phyloP scores from a whole-genome alignment of 2,113 vertebrate species.

The Myotis lucifugus region DNA sequence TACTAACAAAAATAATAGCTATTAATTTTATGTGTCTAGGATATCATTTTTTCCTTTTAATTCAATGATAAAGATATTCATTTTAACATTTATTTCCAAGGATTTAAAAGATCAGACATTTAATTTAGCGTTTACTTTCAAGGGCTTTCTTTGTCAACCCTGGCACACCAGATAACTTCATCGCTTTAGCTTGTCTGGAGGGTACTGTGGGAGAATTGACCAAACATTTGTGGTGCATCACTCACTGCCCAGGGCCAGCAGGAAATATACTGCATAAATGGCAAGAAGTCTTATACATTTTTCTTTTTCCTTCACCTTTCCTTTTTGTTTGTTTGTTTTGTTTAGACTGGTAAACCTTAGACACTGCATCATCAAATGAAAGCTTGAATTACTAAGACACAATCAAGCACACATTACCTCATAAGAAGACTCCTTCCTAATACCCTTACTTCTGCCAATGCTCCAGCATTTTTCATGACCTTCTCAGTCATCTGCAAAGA shows the following conservation, averaged over 20 bases:
- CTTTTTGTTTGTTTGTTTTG: neutral
- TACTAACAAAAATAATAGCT: conserved; percentile 25
- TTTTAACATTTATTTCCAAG: conserved; percentile 45
- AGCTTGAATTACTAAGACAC: neutral
- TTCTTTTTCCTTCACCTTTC: neutral
- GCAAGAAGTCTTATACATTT: neutral
- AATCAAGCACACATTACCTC: neutral
- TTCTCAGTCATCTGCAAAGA: conserved; percentile 10
- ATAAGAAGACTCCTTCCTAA: neutral
- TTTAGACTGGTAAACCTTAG: neutral
- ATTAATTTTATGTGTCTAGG: conserved; percentile 5
- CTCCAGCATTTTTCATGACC: neutral
- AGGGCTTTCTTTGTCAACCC: neutral
- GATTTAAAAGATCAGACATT: conserved; percentile 12
- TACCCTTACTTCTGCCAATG: neutral
- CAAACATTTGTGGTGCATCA: neutral
- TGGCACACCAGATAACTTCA: neutral
- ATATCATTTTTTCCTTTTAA: neutral
- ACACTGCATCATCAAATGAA: neutral
- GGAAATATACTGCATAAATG: neutral
- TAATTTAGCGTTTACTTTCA: conserved; percentile 20
- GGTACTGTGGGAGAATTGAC: neutral
- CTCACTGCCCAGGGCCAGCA: neutral
- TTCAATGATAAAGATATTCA: conserved; percentile 36
- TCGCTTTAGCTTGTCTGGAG: neutral